These are phyloP conservation scores for Marcusenius ussheri DNA, from an alignment of 2,113 vertebrate species.

Conservation along the genomic window DNA sequence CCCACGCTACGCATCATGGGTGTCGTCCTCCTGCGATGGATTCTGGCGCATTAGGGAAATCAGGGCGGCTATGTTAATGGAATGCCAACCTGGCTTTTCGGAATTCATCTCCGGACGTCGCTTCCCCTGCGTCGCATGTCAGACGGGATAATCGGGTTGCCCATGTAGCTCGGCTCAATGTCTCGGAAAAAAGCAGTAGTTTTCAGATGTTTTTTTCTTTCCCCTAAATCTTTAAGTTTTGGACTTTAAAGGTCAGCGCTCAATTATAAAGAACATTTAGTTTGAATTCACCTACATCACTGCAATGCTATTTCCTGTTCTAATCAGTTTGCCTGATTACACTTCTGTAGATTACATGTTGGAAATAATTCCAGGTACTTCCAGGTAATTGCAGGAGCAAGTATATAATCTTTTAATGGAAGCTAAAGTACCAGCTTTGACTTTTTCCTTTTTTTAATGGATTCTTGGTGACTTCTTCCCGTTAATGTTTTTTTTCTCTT, in stretches of 20 bases:
- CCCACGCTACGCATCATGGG: background rate
- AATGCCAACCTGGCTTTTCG: background rate
- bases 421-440: background rate
- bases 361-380: slow-evolving; percentile 13
- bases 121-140: background rate
- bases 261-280: background rate
- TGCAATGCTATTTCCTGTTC: background rate
- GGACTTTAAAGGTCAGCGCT: slow-evolving; percentile 10
- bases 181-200: background rate
- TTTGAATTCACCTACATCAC: slow-evolving; percentile 6
- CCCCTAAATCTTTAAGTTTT: slow-evolving; percentile 11
- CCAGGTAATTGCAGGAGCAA: slow-evolving; percentile 7
- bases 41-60: background rate
- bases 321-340: slow-evolving; percentile 21
- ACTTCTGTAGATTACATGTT: slow-evolving; percentile 13
- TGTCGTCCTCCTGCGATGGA: background rate
- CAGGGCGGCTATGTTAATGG: background rate
- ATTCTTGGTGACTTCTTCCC: slow-evolving; percentile 8
- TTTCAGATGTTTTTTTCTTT: background rate
- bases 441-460: slow-evolving; percentile 3
- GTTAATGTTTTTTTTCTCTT: background rate
- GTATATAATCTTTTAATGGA: slow-evolving; percentile 20
- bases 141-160: background rate
- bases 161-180: background rate
- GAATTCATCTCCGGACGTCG: background rate